These are phyloP conservation scores for Eledone cirrhosa DNA, from an alignment of 2,888 invertebrate genomes.

Conservation along the genomic window DNA sequence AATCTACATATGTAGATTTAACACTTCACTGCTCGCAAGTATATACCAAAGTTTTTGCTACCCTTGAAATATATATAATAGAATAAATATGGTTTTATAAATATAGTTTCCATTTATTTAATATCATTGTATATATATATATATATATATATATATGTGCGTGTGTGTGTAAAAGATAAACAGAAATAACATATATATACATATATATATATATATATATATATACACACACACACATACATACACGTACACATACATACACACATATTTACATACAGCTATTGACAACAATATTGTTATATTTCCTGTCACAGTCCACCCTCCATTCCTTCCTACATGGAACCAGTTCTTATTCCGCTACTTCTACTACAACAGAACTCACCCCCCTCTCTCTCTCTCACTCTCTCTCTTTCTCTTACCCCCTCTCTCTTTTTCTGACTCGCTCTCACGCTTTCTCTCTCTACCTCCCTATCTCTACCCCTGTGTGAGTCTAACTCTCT, in stretches of 20 bases:
- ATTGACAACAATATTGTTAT: no score
- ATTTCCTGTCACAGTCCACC: neutral
- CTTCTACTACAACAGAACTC: neutral
- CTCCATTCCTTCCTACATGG: neutral
- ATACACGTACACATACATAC: neutral
- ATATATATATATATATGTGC: no score
- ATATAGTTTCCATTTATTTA: no score
- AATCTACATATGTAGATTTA: no score
- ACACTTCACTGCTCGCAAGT: no score
- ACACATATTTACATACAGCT: no score
- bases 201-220: constrained; percentile 6
- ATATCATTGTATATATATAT: no score
- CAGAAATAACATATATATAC: no score
- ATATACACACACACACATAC: neutral
- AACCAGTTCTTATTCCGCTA: neutral
- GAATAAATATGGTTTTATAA: no score
- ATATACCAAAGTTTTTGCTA: no score
- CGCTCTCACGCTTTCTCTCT: neutral
- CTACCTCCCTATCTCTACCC: neutral
- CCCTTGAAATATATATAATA: no score
- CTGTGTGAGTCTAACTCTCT: neutral
- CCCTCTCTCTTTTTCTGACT: neutral
- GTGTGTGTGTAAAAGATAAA: no score
- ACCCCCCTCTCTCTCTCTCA: neutral
- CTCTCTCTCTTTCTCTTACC: neutral